Conservation (phyloP, 2,113 vertebrate species). For the Clarias magur region DNA sequence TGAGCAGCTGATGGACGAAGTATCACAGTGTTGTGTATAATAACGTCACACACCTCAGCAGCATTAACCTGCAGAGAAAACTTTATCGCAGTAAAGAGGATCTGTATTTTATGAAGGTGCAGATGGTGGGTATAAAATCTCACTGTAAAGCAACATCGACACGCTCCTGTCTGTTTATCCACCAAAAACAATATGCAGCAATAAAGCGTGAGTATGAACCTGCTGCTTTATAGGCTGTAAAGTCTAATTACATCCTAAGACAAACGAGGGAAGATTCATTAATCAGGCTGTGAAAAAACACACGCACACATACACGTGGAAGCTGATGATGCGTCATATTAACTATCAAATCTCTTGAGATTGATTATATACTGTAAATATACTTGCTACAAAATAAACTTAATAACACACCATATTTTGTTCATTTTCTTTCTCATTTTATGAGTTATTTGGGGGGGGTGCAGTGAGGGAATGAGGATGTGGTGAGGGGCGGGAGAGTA, state of each 20-base stretch:
- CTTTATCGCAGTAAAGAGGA: constrained; percentile 29
- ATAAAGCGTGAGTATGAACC: constrained; percentile 36
- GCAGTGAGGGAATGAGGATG: no score
- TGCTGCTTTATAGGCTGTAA: constrained; percentile 37
- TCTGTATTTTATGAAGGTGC: constrained; percentile 45
- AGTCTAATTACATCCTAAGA: constrained; percentile 16
- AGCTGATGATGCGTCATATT: neutral
- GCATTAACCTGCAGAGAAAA: constrained; percentile 8
- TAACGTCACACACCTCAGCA: neutral
- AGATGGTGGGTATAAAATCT: constrained; percentile 46
- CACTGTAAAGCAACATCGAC: constrained; percentile 34
- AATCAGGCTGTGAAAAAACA: neutral
- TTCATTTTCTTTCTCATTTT: neutral
- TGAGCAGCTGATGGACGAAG: neutral
- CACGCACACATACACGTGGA: no score
- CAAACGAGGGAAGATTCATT: constrained; percentile 20
- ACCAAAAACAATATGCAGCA: constrained; percentile 26
- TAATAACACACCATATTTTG: neutral
- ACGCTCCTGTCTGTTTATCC: constrained; percentile 21
- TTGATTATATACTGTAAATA: neutral
- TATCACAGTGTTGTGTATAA: neutral
- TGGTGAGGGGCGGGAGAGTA: no score
- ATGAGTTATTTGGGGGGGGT: neutral
- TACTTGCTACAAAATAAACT: no score
- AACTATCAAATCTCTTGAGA: neutral